These are phyloP conservation scores for Idaea dimidiata DNA, from an alignment of 2,888 invertebrate species.

Conservation along the genomic window DNA sequence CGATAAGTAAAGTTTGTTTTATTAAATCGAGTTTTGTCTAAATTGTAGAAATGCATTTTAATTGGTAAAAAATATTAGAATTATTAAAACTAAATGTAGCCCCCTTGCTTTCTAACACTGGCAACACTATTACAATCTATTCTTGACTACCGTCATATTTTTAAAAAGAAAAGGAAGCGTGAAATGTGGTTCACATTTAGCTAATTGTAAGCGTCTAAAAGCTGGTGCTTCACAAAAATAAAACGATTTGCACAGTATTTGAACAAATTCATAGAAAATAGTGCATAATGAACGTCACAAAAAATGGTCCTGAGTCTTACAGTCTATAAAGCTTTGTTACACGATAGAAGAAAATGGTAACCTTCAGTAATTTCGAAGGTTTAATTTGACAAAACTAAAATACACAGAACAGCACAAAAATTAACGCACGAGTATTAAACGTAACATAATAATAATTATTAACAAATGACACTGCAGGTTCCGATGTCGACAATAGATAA, in stretches of 20 bases:
- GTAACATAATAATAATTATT: slow-evolving; percentile 48
- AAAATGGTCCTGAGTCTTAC: slow-evolving; percentile 77
- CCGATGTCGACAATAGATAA: slow-evolving; percentile 62
- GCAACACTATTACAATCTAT: slow-evolving; percentile 27
- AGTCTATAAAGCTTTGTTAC: slow-evolving; percentile 75
- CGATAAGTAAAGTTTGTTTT: neutral
- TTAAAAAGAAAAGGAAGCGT: slow-evolving; percentile 37
- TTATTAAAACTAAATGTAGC: slow-evolving; percentile 14
- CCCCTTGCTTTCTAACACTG: slow-evolving; percentile 26
- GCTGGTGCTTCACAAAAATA: slow-evolving; percentile 64
- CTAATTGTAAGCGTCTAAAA: slow-evolving; percentile 63
- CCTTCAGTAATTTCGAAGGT: slow-evolving; percentile 40
- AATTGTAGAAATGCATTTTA: neutral
- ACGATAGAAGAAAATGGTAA: slow-evolving; percentile 54
- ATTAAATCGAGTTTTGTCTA: neutral
- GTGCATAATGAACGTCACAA: slow-evolving; percentile 63
- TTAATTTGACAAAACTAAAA: slow-evolving; percentile 55
- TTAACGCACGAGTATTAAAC: slow-evolving; percentile 65
- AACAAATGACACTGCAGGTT: slow-evolving; percentile 64
- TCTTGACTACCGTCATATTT: slow-evolving; percentile 31
- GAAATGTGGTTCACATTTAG: slow-evolving; percentile 38
- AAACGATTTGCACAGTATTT: slow-evolving; percentile 48
- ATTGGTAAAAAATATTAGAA: neutral
- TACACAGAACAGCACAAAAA: slow-evolving; percentile 72
- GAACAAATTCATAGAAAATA: slow-evolving; percentile 50